Evolutionary conservation across 1,140 invertebrate species (phyloP), one percentile per base, ranked within the genome.

Genomic region (Nylanderia fulva): DNA sequence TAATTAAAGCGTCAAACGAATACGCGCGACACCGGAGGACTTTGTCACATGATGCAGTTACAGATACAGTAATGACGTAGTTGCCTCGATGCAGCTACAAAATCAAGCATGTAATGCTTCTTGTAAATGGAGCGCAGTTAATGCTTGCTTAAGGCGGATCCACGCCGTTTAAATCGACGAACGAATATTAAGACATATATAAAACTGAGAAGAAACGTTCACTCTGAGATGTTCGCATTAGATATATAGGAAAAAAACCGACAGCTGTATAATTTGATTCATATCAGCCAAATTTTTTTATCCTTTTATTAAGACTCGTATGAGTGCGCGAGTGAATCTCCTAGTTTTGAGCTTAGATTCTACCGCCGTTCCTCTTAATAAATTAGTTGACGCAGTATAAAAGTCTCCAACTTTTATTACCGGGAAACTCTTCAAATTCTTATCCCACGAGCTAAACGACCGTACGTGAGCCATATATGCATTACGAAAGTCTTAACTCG

Each of bases 81-180:
- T 63, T 58, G 45, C 27, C 45, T 52, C n/a, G 69, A 4, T 71
- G 33, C 63, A 86, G 66, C 52, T 76, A 71, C 85, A 48, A 84
- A 88, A 39, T 85, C 80, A 79, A 88, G 84, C 85, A 77, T 72
- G 64, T 72, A 58, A 24, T 24, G 76, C 42, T 58, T 72, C 33
- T 9, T 42, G 48, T 87, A 52, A 54, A 27, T 71, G 79, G 39
- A 63, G 56, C 85, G 56, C 64, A 63, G 33, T 84, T 88, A 85
- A 33, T 74, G 29, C 58, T 29, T 72, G 63, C 64, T 87, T 63
- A 39, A 66, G 54, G 68, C 61, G 24, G 15, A 75, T 54, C 15
- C 24, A 39, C n/a, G 15, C 11, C 54, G 11, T 1, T 3, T 11
- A 5, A 56, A 56, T 56, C 52, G 9, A 21, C 7, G 4, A 11